Base-by-base conservation (phyloP, 2,797 vertebrate species). In the Spinus pinus region DNA sequence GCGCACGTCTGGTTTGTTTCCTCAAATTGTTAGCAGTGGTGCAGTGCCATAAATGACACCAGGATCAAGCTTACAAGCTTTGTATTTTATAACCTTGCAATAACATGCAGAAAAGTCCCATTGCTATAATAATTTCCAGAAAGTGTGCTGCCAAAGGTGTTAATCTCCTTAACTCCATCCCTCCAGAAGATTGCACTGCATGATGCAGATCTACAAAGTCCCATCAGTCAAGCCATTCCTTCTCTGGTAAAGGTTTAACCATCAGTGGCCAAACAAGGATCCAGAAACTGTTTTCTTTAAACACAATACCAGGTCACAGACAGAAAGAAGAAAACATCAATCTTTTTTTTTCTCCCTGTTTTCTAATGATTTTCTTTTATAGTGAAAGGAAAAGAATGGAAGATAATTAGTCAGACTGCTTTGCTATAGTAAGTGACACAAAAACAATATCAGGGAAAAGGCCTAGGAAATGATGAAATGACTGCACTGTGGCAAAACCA, bases 1-100 rank as follows among this genome's bases (percentile, higher is more conserved):
- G 10, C 0, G 0, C 37, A 13, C 10, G 23, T 30, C 35, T 62
- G 8, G 0, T 64, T 74, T 66, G 46, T 44, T 17, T 0, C 13
- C 21, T 10, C 6, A 67, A 46, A 58, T 65, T 60, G 10, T 81
- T 28, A 62, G 35, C 15, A 64, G 35, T 27, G 23, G 27, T 72
- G 28, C 31, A 46, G 19, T 41, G 30, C 21, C 39, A 42, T 58
- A 82, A 72, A 73, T n/a, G 31, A 57, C 27, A n/a, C 30, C 31
- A 89, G 46, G 81, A 81, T 85, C 27, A 61, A 74, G 30, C 50
- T 91, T 51, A 61, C 18, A 46, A 46, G 54, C 9, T 65, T 79
- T 65, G 3, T n/a, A 37, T 75, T 89, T 93, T 57, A 70, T 70
- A 89, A 60, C 15, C 39, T 66, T 88, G 22, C 20, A 64, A 67